These are phyloP conservation scores for Echinops telfairi DNA, from an alignment of 2,113 vertebrate genomes.

Conservation along the genomic window DNA sequence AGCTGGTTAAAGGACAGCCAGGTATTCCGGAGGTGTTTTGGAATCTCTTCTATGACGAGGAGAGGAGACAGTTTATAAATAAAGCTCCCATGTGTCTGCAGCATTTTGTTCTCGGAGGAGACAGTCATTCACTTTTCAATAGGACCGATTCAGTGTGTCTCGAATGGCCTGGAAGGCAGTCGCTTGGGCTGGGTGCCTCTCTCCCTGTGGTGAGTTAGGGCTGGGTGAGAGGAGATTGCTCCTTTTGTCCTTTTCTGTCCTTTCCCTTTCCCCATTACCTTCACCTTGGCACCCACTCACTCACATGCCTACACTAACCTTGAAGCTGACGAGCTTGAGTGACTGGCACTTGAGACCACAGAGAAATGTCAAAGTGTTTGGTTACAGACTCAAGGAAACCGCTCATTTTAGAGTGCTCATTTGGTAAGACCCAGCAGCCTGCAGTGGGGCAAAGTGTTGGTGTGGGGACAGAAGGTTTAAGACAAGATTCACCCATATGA, in stretches of 20 bases:
- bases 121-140: neutral
- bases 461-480: constrained; percentile 73
- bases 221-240: constrained; percentile 44
- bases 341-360: constrained; percentile 76
- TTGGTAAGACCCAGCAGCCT: constrained; percentile 79
- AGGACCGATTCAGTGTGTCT: neutral
- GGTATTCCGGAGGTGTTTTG: constrained; percentile 50
- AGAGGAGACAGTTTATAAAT: constrained; percentile 56
- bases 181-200: neutral
- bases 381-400: constrained; percentile 80
- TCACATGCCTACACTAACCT: constrained; percentile 67
- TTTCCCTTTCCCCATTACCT: constrained; percentile 34
- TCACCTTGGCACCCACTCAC: neutral
- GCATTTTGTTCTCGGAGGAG: constrained; percentile 49
- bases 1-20: constrained; percentile 17
- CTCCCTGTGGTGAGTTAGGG: neutral
- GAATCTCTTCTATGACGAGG: constrained; percentile 21
- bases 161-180: too few relatives aligned
- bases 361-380: constrained; percentile 80
- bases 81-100: constrained; percentile 26
- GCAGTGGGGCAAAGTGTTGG: constrained; percentile 76
- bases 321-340: constrained; percentile 62
- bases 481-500: constrained; percentile 75
- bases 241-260: constrained; percentile 55
- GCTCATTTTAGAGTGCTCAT: constrained; percentile 78